phyloP scores from a whole-genome alignment of 2,797 vertebrate genomes.

The Sebastiscus albofasciatus region DNA sequence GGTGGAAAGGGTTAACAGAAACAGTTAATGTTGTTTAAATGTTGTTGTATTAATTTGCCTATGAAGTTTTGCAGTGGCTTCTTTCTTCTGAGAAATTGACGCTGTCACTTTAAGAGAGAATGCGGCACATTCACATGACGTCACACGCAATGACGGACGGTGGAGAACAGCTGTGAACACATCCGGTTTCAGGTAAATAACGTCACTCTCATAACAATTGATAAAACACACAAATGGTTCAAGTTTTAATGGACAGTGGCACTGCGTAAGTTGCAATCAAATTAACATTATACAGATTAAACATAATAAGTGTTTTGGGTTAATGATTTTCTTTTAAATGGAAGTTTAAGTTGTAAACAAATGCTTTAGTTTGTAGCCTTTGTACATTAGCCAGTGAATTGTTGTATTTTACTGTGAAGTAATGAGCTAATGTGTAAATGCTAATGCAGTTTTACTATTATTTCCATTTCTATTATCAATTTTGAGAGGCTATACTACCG shows the following conservation, averaged over 20 bases:
- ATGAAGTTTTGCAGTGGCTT: background rate
- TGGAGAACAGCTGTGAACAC: background rate
- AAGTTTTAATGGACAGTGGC: background rate
- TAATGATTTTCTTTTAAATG: background rate
- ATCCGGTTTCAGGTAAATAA: background rate
- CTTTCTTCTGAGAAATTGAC: background rate
- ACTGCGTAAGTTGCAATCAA: too few relatives aligned
- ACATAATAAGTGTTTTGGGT: background rate
- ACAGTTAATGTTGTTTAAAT: background rate
- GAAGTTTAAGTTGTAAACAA: background rate
- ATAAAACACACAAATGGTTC: background rate
- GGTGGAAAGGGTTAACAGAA: background rate
- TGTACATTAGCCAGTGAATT: background rate
- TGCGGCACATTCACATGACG: background rate
- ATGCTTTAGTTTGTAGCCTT: background rate
- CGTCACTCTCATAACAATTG: accelerated
- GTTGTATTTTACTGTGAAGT: background rate
- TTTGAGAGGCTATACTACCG: background rate
- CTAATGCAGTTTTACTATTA: background rate
- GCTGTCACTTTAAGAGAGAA: background rate
- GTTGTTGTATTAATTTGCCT: background rate
- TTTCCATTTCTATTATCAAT: background rate
- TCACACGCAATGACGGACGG: background rate
- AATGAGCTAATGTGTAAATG: background rate
- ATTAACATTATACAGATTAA: too few relatives aligned